Evolutionary conservation across 2,797 vertebrate species (phyloP).

Genomic region (Staurois parvus): DNA sequence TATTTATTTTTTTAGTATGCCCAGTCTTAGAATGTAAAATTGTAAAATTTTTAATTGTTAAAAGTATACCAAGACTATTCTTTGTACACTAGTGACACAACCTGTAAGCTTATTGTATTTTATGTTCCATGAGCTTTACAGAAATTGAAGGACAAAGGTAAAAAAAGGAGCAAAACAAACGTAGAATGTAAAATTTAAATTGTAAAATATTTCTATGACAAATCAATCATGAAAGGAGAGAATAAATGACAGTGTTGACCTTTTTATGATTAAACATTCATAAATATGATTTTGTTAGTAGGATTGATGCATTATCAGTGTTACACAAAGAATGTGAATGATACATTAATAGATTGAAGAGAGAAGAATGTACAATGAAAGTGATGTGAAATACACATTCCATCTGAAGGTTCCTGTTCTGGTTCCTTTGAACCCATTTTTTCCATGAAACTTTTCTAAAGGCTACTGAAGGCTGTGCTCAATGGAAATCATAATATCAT

Average conservation of each 20-base stretch:
- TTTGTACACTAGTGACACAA: neutral
- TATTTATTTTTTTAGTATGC: too few species aligned
- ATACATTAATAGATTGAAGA: neutral
- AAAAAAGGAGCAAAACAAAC: neutral
- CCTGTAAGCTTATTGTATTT: neutral
- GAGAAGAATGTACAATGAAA: neutral
- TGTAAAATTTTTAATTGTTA: too few species aligned
- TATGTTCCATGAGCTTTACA: neutral
- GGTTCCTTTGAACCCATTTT: neutral
- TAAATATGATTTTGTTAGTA: slow-evolving; percentile 11
- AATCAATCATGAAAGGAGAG: neutral
- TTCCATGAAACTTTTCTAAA: neutral
- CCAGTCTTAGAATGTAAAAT: too few species aligned
- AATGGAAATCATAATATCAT: too few species aligned
- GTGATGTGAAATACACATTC: neutral
- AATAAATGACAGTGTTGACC: neutral
- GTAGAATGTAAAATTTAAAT: slow-evolving; percentile 22
- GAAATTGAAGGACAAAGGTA: neutral
- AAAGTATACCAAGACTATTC: neutral
- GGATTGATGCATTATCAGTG: neutral
- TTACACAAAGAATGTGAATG: neutral
- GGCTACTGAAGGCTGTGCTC: too few species aligned
- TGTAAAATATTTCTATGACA: neutral
- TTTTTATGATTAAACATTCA: neutral
- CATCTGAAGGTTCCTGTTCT: neutral